Conservation (phyloP, 2,888 invertebrate species). For the Oeneis ivallda region DNA sequence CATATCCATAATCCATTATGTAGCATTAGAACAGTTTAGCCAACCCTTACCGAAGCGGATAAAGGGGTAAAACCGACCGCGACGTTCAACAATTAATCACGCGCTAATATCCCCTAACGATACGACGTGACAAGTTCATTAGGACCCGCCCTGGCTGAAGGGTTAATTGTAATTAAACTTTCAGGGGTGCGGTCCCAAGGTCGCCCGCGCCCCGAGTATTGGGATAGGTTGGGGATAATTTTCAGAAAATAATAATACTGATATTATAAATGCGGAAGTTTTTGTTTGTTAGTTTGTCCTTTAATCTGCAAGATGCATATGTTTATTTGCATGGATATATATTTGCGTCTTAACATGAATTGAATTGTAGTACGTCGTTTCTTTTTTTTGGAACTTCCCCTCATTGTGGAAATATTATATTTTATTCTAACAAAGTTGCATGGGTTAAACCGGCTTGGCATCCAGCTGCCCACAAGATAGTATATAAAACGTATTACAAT, state of each 20-base stretch:
- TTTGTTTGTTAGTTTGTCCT: too few relatives aligned
- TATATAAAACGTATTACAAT: too few relatives aligned
- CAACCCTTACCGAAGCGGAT: slow-evolving; percentile 29
- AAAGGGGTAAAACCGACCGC: slow-evolving; percentile 41
- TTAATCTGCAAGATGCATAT: too few relatives aligned
- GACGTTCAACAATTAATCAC: slow-evolving; percentile 27
- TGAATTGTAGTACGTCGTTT: too few relatives aligned
- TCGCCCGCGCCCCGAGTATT: slow-evolving; percentile 13
- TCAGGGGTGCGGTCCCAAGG: slow-evolving; percentile 33
- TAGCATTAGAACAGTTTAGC: neutral
- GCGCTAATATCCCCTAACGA: slow-evolving; percentile 31
- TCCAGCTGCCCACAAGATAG: too few relatives aligned
- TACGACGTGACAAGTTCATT: slow-evolving; percentile 35
- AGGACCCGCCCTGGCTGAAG: slow-evolving; percentile 29
- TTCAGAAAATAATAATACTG: neutral
- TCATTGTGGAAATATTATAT: too few relatives aligned
- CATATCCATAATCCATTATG: neutral
- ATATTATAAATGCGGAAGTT: neutral
- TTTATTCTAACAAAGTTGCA: too few relatives aligned
- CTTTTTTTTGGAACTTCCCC: too few relatives aligned
- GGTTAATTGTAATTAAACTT: slow-evolving; percentile 31
- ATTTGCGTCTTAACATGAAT: too few relatives aligned
- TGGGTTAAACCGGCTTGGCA: too few relatives aligned
- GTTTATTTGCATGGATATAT: too few relatives aligned
- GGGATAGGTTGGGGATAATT: slow-evolving; percentile 27